Percentiles rank a stretch among this genome's conserved stretches.
These are phyloP conservation scores for Aspiorhynchus laticeps DNA, from an alignment of 2,113 vertebrate species.

Conservation along the genomic window DNA sequence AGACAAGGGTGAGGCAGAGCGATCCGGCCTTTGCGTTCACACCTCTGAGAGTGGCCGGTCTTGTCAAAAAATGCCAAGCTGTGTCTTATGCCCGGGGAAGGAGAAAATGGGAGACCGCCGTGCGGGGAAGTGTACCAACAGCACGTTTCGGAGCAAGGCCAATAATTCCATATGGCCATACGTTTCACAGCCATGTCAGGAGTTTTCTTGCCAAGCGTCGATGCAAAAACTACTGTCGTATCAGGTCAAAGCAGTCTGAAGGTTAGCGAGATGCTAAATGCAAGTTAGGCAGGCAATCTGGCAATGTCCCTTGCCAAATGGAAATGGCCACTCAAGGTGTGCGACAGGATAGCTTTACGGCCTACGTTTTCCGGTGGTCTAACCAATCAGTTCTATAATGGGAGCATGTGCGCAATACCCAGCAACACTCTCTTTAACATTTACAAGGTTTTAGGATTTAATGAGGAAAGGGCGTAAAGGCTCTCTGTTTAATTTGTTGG, in stretches of 20 bases:
- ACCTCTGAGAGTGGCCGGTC: not conserved
- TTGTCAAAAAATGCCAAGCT: not conserved
- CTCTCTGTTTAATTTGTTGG: conserved; percentile 54
- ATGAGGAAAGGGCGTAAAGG: conserved; percentile 21
- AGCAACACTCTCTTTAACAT: conserved; percentile 31
- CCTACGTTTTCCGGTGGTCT: conserved; percentile 8
- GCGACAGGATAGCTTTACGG: conserved; percentile 23
- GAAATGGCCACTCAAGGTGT: conserved; percentile 44
- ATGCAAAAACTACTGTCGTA: conserved; percentile 43
- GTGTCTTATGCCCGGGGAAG: conserved; percentile 35
- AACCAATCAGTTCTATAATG: conserved; percentile 41
- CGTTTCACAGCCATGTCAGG: conserved; percentile 14
- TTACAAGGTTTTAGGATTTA: conserved; percentile 46
- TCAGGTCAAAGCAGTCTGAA: conserved; percentile 54
- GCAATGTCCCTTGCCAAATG: conserved; percentile 53
- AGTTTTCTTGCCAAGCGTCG: conserved; percentile 44
- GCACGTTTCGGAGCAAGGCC: conserved; percentile 26
- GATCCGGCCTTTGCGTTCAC: conserved; percentile 16
- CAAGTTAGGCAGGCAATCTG: conserved; percentile 53
- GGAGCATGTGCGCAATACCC: conserved; percentile 34
- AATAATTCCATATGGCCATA: conserved; percentile 48
- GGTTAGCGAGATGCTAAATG: conserved; percentile 49
- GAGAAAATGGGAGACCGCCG: conserved; percentile 42
- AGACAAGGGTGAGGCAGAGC: not conserved
- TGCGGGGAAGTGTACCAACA: conserved; percentile 31